phyloP scores from a whole-genome alignment of 2,888 invertebrate genomes.

The Caenorhabditis imperialis region DNA sequence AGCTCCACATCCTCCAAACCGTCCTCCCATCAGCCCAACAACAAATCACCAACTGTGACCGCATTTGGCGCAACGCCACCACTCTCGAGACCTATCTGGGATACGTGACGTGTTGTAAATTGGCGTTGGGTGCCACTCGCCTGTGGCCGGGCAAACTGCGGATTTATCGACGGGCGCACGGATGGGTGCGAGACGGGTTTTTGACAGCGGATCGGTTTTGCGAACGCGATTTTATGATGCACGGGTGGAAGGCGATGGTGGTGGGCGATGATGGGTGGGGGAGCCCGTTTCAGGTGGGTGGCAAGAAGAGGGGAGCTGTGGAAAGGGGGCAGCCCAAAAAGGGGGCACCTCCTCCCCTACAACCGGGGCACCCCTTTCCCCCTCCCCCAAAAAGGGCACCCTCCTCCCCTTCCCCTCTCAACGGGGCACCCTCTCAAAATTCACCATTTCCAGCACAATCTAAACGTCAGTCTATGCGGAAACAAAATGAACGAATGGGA shows the following conservation, averaged over 20 bases:
- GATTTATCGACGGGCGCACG: constrained; percentile 69
- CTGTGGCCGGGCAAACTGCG: constrained; percentile 70
- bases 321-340: too few relatives aligned
- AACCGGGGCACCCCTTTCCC: too few relatives aligned
- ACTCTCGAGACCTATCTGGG: constrained; percentile 75
- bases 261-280: constrained; percentile 64
- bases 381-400: too few relatives aligned
- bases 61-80: constrained; percentile 69
- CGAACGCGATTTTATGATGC: constrained; percentile 70
- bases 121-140: constrained; percentile 65
- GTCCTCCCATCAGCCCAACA: constrained; percentile 65
- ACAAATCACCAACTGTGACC: constrained; percentile 67
- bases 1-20: constrained; percentile 73
- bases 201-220: constrained; percentile 64
- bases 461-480: constrained; percentile 51
- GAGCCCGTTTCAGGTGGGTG: constrained; percentile 65
- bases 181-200: constrained; percentile 71
- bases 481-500: constrained; percentile 52
- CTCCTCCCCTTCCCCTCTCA: too few relatives aligned
- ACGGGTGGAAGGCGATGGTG: constrained; percentile 69
- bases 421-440: too few relatives aligned
- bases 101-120: constrained; percentile 74
- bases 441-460: constrained; percentile 55
- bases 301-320: too few relatives aligned
- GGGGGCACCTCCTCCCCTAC: too few relatives aligned